Evolutionary conservation across 2,888 invertebrate genomes (phyloP).

Genomic region (Xylocampa areola): DNA sequence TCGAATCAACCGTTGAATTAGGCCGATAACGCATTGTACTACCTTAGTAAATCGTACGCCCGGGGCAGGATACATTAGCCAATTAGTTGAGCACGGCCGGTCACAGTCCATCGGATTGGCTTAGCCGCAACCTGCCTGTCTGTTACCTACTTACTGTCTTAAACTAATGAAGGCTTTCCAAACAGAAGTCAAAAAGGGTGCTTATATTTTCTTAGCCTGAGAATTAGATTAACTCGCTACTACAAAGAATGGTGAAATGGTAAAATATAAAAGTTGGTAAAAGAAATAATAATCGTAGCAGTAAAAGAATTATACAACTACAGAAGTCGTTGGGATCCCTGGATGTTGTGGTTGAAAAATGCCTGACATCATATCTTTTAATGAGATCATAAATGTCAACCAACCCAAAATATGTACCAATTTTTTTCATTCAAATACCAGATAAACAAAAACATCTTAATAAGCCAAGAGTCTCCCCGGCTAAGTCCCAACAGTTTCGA

Average conservation of each 20-base stretch:
- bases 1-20: slow-evolving; percentile 38
- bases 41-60: slow-evolving; percentile 48
- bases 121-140: background rate
- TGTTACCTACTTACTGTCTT: slow-evolving; percentile 6
- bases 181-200: too few species aligned
- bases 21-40: slow-evolving; percentile 22
- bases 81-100: slow-evolving; percentile 31
- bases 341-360: too few species aligned
- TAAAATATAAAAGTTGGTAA: too few species aligned
- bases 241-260: too few species aligned
- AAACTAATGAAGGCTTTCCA: background rate
- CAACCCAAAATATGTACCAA: background rate
- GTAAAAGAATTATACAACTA: too few species aligned
- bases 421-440: background rate
- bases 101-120: slow-evolving; percentile 6
- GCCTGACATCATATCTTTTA: too few species aligned
- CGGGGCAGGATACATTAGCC: slow-evolving; percentile 44
- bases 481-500: slow-evolving; percentile 2
- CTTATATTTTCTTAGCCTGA: too few species aligned
- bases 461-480: background rate
- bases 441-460: background rate
- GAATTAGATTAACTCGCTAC: too few species aligned
- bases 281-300: too few species aligned
- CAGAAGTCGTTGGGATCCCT: too few species aligned
- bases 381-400: too few species aligned